Conservation (phyloP, 2,113 vertebrate species). For the Notarius lentiginosus region DNA sequence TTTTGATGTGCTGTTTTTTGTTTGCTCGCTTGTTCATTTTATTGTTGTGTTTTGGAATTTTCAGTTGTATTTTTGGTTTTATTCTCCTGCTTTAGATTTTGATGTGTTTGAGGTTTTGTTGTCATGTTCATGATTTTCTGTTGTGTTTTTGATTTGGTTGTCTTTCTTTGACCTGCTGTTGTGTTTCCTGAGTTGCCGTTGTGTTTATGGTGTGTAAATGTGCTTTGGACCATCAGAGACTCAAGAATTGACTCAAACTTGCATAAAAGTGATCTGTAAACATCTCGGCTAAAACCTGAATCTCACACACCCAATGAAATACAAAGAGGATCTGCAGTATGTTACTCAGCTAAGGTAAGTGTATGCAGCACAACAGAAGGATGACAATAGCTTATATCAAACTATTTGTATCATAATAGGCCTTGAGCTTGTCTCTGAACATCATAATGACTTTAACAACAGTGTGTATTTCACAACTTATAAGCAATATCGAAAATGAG, state of each 20-base stretch:
- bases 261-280: neutral
- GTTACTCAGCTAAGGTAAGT: neutral
- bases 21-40: too few relatives aligned
- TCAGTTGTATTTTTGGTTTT: too few relatives aligned
- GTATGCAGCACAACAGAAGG: neutral
- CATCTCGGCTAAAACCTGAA: neutral
- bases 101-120: too few relatives aligned
- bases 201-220: neutral
- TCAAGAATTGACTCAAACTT: neutral
- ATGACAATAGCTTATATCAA: neutral
- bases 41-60: too few relatives aligned
- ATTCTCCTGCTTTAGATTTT: too few relatives aligned
- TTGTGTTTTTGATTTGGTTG: neutral
- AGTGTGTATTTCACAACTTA: neutral
- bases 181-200: neutral
- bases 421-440: neutral
- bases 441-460: neutral
- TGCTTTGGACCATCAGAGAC: neutral
- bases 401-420: neutral
- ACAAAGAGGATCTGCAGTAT: neutral
- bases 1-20: too few relatives aligned
- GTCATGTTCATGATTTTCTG: neutral
- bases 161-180: neutral
- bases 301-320: neutral
- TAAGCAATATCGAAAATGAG: neutral